These are phyloP conservation scores for Platypus cylindrus DNA, from an alignment of 2,888 invertebrate genomes.

Conservation along the genomic window DNA sequence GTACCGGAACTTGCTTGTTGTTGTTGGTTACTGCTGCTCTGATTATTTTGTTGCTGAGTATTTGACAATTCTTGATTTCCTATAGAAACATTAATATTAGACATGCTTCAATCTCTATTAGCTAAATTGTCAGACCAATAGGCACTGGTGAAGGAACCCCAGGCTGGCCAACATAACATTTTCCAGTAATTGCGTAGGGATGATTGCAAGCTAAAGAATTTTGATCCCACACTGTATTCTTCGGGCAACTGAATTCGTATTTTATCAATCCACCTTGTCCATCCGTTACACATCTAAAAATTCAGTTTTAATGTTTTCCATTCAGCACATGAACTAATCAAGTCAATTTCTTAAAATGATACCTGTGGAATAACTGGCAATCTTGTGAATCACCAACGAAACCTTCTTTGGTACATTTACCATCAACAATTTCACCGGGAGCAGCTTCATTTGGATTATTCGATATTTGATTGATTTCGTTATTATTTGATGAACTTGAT, in stretches of 20 bases:
- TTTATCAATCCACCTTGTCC: constrained; percentile 46
- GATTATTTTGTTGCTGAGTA: constrained; percentile 6
- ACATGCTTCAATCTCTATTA: constrained; percentile 12
- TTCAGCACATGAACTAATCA: too few relatives aligned
- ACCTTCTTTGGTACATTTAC: constrained; percentile 44
- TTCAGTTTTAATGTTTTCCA: too few relatives aligned
- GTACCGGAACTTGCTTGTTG: constrained; percentile 5
- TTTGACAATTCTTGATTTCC: not conserved
- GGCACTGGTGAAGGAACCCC: constrained; percentile 5
- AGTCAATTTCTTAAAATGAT: not conserved
- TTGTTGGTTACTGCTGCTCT: constrained; percentile 11
- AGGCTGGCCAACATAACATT: constrained; percentile 18
- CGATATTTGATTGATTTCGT: constrained; percentile 1
- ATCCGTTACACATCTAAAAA: constrained; percentile 61
- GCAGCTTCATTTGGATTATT: constrained; percentile 6
- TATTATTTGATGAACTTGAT: constrained; percentile 3
- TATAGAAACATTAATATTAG: not conserved
- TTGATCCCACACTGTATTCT: constrained; percentile 68
- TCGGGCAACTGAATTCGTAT: constrained; percentile 60
- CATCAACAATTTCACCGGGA: constrained; percentile 18
- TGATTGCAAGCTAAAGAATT: constrained; percentile 57
- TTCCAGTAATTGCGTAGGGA: constrained; percentile 42
- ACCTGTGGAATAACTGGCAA: constrained; percentile 58
- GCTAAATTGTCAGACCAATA: constrained; percentile 9
- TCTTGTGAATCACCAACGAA: constrained; percentile 55